Evolutionary conservation across 2,888 invertebrate species (phyloP).

Genomic region (Ferdinandea cuprea): DNA sequence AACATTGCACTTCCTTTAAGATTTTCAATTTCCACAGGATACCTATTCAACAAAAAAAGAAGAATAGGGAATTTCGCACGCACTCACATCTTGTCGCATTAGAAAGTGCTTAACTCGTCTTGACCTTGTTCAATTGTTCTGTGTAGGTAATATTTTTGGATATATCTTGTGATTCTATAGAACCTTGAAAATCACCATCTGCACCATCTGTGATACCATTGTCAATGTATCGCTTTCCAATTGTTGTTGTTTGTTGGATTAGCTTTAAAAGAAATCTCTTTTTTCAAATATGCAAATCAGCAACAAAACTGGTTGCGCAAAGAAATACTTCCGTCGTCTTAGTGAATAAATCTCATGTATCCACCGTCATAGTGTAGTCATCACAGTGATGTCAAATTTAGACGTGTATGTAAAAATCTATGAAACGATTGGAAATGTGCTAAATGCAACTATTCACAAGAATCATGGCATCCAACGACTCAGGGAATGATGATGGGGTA

Average conservation of each 20-base stretch:
- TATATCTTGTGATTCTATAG: slow-evolving; percentile 17
- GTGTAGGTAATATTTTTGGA: slow-evolving; percentile 44
- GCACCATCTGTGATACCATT: slow-evolving; percentile 42
- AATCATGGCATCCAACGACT: slow-evolving; percentile 28
- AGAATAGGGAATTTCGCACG: no score
- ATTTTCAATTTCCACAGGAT: slow-evolving; percentile 11
- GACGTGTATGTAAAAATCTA: slow-evolving; percentile 46
- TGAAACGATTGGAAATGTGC: slow-evolving; percentile 56
- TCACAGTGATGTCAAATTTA: slow-evolving; percentile 3
- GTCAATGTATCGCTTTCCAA: slow-evolving; percentile 8
- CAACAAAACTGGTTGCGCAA: slow-evolving; percentile 25
- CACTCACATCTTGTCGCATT: slow-evolving; percentile 45
- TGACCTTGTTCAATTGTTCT: slow-evolving; percentile 56
- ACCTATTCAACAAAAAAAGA: slow-evolving; percentile 1
- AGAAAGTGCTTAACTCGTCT: slow-evolving; percentile 50
- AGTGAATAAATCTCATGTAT: slow-evolving; percentile 32
- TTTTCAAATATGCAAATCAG: slow-evolving; percentile 59
- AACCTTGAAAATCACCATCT: slow-evolving; percentile 58
- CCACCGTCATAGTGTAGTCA: neutral
- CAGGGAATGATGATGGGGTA: slow-evolving; percentile 43
- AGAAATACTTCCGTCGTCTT: slow-evolving; percentile 50
- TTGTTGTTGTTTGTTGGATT: slow-evolving; percentile 1
- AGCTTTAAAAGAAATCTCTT: slow-evolving; percentile 26
- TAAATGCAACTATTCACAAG: slow-evolving; percentile 58
- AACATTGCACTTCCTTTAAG: slow-evolving; percentile 33